Evolutionary conservation across 2,888 invertebrate genomes (phyloP).

Genomic region (Hyposoter didymator): DNA sequence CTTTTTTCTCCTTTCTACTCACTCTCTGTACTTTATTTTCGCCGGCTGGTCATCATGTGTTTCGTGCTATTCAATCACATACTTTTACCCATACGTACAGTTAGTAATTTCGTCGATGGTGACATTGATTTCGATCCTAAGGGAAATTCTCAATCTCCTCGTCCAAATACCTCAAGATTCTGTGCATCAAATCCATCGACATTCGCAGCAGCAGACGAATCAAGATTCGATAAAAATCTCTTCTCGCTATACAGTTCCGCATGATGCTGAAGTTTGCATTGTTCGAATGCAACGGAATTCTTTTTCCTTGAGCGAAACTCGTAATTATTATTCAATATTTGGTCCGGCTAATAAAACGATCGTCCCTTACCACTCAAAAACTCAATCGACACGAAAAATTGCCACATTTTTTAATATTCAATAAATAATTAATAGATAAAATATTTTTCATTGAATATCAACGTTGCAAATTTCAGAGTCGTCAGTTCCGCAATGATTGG

Average conservation of each 20-base stretch:
- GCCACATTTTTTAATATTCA: too few species aligned
- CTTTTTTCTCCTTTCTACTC: neutral
- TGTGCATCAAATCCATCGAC: neutral
- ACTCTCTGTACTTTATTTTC: slow-evolving; percentile 40
- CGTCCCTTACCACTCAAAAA: too few species aligned
- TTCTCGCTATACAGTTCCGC: slow-evolving; percentile 69
- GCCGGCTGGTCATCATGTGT: slow-evolving; percentile 40
- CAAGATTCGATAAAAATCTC: slow-evolving; percentile 57
- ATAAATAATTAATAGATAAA: too few species aligned
- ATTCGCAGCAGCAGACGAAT: slow-evolving; percentile 26
- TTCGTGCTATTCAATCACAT: neutral
- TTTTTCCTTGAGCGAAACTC: too few species aligned
- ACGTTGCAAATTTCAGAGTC: too few species aligned
- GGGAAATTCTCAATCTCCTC: too few species aligned
- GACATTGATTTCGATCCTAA: neutral
- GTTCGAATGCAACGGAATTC: too few species aligned
- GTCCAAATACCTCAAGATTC: neutral
- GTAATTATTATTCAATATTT: too few species aligned
- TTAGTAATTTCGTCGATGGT: neutral
- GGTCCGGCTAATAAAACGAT: too few species aligned
- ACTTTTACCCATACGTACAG: neutral
- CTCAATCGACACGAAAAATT: too few species aligned
- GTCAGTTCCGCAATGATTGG: slow-evolving; percentile 75
- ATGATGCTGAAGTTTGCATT: too few species aligned
- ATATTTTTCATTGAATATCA: too few species aligned